phyloP scores from a whole-genome alignment of 1,140 invertebrate genomes.

The Ganaspis sp. region DNA sequence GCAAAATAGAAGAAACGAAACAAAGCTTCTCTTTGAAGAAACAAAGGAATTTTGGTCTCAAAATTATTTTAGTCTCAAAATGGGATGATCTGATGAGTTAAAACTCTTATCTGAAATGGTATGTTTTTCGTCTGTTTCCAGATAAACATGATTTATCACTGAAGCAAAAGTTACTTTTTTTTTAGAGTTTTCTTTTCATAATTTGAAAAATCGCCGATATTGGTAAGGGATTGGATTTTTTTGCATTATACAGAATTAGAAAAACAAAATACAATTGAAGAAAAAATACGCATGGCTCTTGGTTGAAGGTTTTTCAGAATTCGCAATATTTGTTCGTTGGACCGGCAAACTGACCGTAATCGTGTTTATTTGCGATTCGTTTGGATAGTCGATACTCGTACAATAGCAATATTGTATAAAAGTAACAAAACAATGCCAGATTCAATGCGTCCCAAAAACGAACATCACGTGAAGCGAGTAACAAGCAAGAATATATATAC shows the following conservation, averaged over 20 bases:
- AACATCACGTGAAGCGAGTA: constrained; percentile 2
- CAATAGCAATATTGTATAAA: constrained; percentile 12
- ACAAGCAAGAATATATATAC: constrained; percentile 7
- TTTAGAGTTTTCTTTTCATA: neutral
- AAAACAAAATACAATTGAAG: neutral
- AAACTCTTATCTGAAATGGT: too few species aligned
- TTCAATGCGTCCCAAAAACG: neutral
- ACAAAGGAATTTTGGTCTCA: too few species aligned
- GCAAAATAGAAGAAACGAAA: too few species aligned
- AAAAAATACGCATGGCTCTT: neutral
- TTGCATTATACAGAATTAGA: neutral
- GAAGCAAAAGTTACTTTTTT: too few species aligned
- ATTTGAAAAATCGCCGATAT: neutral
- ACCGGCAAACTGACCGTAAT: constrained; percentile 14
- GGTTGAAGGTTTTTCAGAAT: neutral
- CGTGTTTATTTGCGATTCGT: constrained; percentile 17
- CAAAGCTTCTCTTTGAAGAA: too few species aligned
- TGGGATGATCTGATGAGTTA: too few species aligned
- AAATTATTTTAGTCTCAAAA: too few species aligned
- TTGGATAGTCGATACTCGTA: constrained; percentile 15
- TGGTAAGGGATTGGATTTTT: neutral
- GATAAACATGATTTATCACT: too few species aligned
- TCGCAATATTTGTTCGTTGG: constrained; percentile 2
- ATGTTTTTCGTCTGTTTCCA: too few species aligned
- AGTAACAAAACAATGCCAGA: neutral